These are phyloP conservation scores for Rapana venosa DNA, from an alignment of 2,888 invertebrate species.

Conservation along the genomic window DNA sequence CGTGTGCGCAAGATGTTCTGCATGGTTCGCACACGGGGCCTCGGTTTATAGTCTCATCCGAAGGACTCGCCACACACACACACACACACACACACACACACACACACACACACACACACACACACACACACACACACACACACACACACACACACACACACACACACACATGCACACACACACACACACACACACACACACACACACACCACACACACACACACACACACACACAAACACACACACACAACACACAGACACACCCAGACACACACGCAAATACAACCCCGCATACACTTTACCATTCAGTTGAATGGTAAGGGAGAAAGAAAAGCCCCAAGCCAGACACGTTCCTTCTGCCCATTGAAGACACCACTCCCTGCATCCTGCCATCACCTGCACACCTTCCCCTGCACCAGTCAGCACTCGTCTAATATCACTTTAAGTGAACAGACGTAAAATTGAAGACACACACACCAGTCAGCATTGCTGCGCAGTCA, in stretches of 20 bases:
- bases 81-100: conserved; percentile 14
- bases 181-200: neutral
- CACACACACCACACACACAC: neutral
- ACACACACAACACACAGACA: conserved; percentile 6
- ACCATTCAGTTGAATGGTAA: neutral
- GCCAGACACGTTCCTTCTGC: too few relatives aligned
- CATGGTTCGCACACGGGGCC: too few relatives aligned
- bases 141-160: neutral
- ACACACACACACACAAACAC: neutral
- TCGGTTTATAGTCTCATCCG: too few relatives aligned
- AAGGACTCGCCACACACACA: too few relatives aligned
- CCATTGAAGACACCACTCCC: too few relatives aligned
- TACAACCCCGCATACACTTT: neutral
- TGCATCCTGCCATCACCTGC: too few relatives aligned
- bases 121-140: neutral
- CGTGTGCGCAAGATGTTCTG: too few relatives aligned
- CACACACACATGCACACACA: neutral
- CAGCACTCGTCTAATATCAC: too few relatives aligned
- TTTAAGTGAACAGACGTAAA: too few relatives aligned
- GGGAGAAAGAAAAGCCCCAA: too few relatives aligned
- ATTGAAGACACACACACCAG: neutral
- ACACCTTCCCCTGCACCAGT: too few relatives aligned
- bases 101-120: neutral
- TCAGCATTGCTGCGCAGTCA: too few relatives aligned
- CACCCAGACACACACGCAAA: neutral